Conservation (phyloP, 2,888 invertebrate species). For the Drosophila mulleri region DNA sequence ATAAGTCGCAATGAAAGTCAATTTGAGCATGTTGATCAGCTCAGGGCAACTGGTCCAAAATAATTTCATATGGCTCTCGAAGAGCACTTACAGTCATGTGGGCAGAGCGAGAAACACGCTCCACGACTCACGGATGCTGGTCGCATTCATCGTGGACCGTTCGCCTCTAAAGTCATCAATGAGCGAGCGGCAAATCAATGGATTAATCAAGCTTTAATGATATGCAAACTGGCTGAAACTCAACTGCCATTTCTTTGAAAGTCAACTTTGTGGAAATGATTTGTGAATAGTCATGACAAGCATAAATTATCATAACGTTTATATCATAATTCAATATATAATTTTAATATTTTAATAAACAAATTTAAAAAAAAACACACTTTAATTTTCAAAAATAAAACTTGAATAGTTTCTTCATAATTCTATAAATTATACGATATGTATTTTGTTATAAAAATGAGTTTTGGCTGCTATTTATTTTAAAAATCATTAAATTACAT, state of each 20-base stretch:
- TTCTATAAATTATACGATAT: no score
- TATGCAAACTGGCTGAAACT: slow-evolving; percentile 14
- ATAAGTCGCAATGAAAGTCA: slow-evolving; percentile 66
- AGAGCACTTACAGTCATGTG: slow-evolving; percentile 40
- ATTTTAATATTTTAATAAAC: no score
- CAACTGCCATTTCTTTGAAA: slow-evolving; percentile 7
- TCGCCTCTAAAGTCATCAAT: slow-evolving; percentile 29
- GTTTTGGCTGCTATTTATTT: no score
- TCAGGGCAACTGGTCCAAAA: slow-evolving; percentile 24
- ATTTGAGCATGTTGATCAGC: slow-evolving; percentile 19
- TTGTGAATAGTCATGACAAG: background rate
- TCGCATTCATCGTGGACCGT: slow-evolving; percentile 13
- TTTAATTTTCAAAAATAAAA: no score
- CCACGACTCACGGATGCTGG: slow-evolving; percentile 17
- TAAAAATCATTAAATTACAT: background rate
- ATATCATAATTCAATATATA: background rate
- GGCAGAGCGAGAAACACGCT: slow-evolving; percentile 37
- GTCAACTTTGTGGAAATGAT: background rate
- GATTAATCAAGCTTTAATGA: slow-evolving; percentile 28
- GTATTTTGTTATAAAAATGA: no score
- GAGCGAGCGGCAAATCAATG: slow-evolving; percentile 16
- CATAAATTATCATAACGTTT: background rate
- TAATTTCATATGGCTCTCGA: slow-evolving; percentile 15
- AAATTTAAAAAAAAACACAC: no score
- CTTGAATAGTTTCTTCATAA: no score